These are phyloP conservation scores for Drosophila ananassae DNA, from an alignment of 1,140 invertebrate species.

Conservation along the genomic window DNA sequence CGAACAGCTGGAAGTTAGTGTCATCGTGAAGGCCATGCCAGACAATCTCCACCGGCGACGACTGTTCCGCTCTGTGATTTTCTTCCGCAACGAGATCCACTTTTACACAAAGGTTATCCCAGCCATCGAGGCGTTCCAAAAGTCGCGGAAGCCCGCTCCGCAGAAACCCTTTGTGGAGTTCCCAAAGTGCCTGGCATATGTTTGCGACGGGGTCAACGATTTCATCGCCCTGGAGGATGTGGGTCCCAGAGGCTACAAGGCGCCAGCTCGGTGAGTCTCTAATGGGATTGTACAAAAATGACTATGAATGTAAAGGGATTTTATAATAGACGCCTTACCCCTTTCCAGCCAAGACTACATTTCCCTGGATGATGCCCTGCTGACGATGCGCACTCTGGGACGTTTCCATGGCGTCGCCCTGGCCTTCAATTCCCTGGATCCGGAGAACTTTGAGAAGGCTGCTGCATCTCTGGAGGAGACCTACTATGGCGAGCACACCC, in stretches of 20 bases:
- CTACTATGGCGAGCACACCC: slow-evolving; percentile 86
- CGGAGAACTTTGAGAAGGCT: slow-evolving; percentile 85
- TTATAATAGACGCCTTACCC: background rate
- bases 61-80: slow-evolving; percentile 87
- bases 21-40: slow-evolving; percentile 88
- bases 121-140: slow-evolving; percentile 85
- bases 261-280: slow-evolving; percentile 66
- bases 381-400: slow-evolving; percentile 87
- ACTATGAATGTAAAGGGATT: background rate
- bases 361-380: slow-evolving; percentile 66
- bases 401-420: slow-evolving; percentile 89
- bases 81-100: slow-evolving; percentile 88
- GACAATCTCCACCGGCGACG: slow-evolving; percentile 86
- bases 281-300: background rate
- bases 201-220: slow-evolving; percentile 87
- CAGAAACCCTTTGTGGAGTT: slow-evolving; percentile 85
- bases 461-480: slow-evolving; percentile 76
- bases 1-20: slow-evolving; percentile 48
- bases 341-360: slow-evolving; percentile 64
- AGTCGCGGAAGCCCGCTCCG: slow-evolving; percentile 79
- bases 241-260: slow-evolving; percentile 84
- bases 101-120: slow-evolving; percentile 87
- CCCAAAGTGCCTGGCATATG: slow-evolving; percentile 85
- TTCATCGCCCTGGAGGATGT: slow-evolving; percentile 88
- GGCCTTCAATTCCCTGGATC: slow-evolving; percentile 87